phyloP scores from a whole-genome alignment of 2,113 vertebrate genomes.

The Labrus mixtus region DNA sequence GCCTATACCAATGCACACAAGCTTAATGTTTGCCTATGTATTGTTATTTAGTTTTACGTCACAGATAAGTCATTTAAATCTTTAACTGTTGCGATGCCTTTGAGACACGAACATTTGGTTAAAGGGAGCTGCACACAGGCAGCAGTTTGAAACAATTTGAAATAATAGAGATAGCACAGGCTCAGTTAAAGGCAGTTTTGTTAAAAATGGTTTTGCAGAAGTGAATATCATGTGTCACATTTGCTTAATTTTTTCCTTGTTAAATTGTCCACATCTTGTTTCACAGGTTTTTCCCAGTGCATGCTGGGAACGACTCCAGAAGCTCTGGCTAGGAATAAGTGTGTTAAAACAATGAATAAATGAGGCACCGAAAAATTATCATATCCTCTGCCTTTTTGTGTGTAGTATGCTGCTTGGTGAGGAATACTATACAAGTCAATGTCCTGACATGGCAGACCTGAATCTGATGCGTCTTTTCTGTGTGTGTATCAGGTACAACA shows the following conservation, averaged over 20 bases:
- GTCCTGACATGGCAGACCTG: conserved; percentile 11
- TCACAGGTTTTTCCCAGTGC: conserved; percentile 32
- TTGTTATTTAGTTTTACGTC: conserved; percentile 37
- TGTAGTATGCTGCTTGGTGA: neutral
- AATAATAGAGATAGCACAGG: conserved; percentile 1
- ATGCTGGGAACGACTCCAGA: conserved; percentile 40
- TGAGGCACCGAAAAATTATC: conserved; percentile 12
- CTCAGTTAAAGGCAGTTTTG: neutral
- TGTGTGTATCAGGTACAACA: conserved; percentile 80
- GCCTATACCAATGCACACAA: neutral
- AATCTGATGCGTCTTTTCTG: conserved; percentile 29
- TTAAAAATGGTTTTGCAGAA: conserved; percentile 17
- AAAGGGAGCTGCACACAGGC: neutral
- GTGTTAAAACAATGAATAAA: conserved; percentile 27
- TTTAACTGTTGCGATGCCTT: conserved; percentile 40
- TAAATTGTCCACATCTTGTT: conserved; percentile 39
- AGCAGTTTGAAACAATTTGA: conserved; percentile 13
- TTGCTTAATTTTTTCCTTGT: conserved; percentile 32
- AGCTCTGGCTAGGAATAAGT: conserved; percentile 29
- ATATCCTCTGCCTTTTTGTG: conserved; percentile 25
- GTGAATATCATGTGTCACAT: conserved; percentile 10
- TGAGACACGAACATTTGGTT: conserved; percentile 42
- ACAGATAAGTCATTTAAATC: conserved; percentile 36
- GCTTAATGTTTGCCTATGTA: neutral
- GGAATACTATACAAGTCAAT: neutral